Conservation (phyloP, 2,113 vertebrate genomes). For the Erinaceus europaeus region DNA sequence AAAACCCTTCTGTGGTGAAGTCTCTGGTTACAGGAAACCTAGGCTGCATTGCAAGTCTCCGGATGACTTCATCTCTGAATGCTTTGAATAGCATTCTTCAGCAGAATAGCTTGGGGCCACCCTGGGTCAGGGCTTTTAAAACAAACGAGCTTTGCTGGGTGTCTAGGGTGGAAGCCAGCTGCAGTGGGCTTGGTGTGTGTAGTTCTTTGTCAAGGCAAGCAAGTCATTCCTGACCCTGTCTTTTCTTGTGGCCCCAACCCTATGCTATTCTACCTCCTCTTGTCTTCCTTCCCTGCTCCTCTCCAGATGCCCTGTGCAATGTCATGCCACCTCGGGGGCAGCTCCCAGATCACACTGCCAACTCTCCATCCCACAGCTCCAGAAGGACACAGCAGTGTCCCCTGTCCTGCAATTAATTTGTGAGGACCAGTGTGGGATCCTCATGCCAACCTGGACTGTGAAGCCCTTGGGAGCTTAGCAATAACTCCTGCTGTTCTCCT, state of each 20-base stretch:
- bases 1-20: background rate
- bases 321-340: rapidly evolving
- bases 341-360: rapidly evolving
- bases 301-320: background rate
- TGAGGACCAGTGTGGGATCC: too few species aligned
- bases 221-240: background rate
- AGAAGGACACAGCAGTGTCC: background rate
- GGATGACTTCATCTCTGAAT: background rate
- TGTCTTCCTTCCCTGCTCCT: background rate
- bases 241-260: background rate
- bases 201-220: background rate
- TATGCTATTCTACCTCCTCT: background rate
- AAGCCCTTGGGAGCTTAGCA: too few species aligned
- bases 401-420: background rate
- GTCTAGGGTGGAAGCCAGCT: too few species aligned
- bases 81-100: background rate
- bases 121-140: background rate
- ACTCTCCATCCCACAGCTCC: background rate
- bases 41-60: constrained; percentile 1
- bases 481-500: too few species aligned
- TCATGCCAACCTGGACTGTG: too few species aligned
- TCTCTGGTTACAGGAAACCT: constrained; percentile 15
- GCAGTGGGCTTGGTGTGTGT: rapidly evolving
- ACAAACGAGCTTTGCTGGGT: background rate
- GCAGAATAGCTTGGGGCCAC: rapidly evolving